phyloP scores from a whole-genome alignment of 2,113 vertebrate species.

The Nothocercus nigrocapillus region DNA sequence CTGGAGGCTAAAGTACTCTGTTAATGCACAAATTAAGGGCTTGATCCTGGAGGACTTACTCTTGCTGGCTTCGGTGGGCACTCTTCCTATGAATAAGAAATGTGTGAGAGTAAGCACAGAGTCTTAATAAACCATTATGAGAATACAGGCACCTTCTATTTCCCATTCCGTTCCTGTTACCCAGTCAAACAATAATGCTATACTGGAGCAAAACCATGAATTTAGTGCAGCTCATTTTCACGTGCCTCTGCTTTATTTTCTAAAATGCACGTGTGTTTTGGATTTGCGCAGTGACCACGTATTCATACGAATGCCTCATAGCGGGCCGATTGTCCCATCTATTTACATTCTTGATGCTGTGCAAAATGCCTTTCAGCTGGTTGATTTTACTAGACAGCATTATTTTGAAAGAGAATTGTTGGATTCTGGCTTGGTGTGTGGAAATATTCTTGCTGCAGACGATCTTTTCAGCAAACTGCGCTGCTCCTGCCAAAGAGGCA shows the following conservation, averaged over 20 bases:
- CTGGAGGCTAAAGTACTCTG: not conserved
- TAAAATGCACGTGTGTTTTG: not conserved
- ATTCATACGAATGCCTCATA: not conserved
- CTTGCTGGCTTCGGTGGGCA: not conserved
- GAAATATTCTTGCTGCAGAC: not conserved
- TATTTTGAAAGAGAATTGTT: not conserved
- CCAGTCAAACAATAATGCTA: not conserved
- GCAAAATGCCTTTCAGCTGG: constrained; percentile 36
- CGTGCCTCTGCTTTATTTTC: constrained; percentile 5
- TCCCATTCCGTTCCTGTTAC: not conserved
- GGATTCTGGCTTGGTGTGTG: not conserved
- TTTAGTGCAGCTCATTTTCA: not conserved
- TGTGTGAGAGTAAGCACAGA: not conserved
- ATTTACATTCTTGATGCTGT: constrained; percentile 31
- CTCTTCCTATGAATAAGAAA: not conserved
- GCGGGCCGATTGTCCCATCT: not conserved
- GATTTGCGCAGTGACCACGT: not conserved
- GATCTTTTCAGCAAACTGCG: not conserved
- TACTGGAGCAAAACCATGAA: not conserved
- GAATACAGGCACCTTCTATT: not conserved
- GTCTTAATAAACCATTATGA: not conserved
- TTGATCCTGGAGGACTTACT: constrained; percentile 12
- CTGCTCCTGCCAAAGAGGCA: not conserved
- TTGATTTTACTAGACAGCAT: constrained; percentile 30
- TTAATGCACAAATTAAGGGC: constrained; percentile 8